phyloP scores from a whole-genome alignment of 2,797 vertebrate species.

The Amazona finschi region DNA sequence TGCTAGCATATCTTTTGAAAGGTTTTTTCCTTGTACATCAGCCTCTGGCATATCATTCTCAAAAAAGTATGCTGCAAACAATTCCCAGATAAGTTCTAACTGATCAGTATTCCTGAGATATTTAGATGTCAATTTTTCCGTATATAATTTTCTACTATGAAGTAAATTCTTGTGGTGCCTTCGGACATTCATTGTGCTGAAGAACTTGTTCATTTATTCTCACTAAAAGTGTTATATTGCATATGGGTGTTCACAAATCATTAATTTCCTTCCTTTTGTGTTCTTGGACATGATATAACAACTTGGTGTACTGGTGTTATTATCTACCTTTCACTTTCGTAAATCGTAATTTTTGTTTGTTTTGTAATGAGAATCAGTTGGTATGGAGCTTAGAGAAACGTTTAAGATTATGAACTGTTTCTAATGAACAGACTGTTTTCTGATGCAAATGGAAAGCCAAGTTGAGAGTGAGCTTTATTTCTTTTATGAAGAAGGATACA shows the following conservation, averaged over 20 bases:
- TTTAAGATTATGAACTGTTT: background rate
- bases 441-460: constrained; percentile 20
- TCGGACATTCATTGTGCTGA: background rate
- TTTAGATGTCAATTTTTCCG: background rate
- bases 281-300: background rate
- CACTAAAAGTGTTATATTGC: background rate
- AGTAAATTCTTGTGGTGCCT: background rate
- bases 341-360: constrained; percentile 1
- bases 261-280: constrained; percentile 33
- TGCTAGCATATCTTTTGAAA: background rate
- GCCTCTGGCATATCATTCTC: background rate
- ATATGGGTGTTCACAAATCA: background rate
- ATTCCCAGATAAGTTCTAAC: background rate
- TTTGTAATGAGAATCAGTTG: background rate
- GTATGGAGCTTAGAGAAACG: background rate
- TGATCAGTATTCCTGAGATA: background rate
- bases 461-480: background rate
- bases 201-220: background rate
- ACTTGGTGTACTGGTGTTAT: background rate
- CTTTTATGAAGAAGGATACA: background rate
- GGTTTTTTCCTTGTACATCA: background rate
- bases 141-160: background rate
- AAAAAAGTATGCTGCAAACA: background rate
- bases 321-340: background rate
- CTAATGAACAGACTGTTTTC: constrained; percentile 22